These are phyloP conservation scores for Strongylocentrotus purpuratus DNA, from an alignment of 35 echinoderm and acorn worm genomes.

Conservation along the genomic window DNA sequence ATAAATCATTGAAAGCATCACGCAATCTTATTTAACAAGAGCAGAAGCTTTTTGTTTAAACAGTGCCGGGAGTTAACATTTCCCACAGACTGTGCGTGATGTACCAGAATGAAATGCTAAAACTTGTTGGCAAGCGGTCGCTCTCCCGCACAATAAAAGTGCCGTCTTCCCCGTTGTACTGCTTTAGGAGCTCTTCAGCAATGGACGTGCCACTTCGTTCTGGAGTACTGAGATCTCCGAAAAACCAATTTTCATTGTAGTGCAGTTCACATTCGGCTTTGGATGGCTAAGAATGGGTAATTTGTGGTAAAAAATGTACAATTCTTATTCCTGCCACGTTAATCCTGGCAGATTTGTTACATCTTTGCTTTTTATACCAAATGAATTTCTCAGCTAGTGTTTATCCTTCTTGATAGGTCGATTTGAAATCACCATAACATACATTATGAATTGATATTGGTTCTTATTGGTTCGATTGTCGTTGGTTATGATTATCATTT, in stretches of 20 bases:
- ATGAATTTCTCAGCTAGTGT: background rate
- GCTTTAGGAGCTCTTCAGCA: conserved; percentile 54
- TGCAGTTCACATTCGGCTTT: conserved; percentile 46
- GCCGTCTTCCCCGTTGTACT: conserved; percentile 57
- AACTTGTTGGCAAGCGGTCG: conserved; percentile 46
- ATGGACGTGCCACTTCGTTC: conserved; percentile 11
- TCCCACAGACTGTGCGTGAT: background rate
- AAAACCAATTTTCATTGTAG: conserved; percentile 56
- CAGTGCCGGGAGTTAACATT: background rate
- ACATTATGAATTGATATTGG: too few relatives aligned
- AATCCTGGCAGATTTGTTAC: background rate
- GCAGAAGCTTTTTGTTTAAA: background rate
- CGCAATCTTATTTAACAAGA: background rate
- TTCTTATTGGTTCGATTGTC: too few relatives aligned
- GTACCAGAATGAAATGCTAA: conserved; percentile 58
- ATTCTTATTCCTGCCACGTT: background rate
- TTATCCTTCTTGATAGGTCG: too few relatives aligned
- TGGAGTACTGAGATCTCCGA: conserved; percentile 35
- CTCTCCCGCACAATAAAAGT: conserved; percentile 62
- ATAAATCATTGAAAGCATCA: background rate
- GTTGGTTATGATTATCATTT: too few relatives aligned
- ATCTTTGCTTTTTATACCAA: background rate
- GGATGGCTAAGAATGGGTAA: conserved; percentile 24
- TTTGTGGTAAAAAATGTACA: background rate
- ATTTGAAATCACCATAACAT: too few relatives aligned